Evolutionary conservation across 2,113 vertebrate species (phyloP).

Genomic region (Agapornis roseicollis): DNA sequence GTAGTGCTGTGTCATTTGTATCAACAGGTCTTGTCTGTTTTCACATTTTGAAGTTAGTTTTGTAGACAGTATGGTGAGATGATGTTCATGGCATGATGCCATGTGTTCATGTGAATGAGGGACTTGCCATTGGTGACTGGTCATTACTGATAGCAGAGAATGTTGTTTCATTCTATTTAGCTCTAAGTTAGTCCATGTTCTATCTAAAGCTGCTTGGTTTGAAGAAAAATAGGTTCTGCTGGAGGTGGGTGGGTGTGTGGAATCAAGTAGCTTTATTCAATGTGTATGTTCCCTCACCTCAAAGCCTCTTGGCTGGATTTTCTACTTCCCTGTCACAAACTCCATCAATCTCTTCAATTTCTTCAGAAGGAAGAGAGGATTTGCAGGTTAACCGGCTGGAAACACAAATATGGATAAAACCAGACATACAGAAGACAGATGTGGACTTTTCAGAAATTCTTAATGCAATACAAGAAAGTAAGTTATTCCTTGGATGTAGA

Average conservation of each 20-base stretch:
- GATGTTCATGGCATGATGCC: background rate
- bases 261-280: background rate
- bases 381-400: slow-evolving; percentile 77
- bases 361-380: slow-evolving; percentile 79
- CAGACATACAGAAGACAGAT: slow-evolving; percentile 76
- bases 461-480: slow-evolving; percentile 85
- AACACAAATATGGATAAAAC: slow-evolving; percentile 72
- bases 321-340: slow-evolving; percentile 59
- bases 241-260: background rate
- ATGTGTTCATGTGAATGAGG: fast-evolving
- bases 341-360: slow-evolving; percentile 76
- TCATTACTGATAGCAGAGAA: background rate
- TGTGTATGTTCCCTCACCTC: slow-evolving; percentile 28
- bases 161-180: background rate
- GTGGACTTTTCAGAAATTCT: slow-evolving; percentile 83
- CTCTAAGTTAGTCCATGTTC: background rate
- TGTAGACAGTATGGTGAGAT: background rate
- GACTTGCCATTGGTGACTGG: background rate
- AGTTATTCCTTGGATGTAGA: slow-evolving; percentile 69
- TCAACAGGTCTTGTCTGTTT: background rate
- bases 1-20: background rate
- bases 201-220: background rate
- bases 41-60: background rate
- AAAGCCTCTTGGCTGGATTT: slow-evolving; percentile 37
- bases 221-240: background rate